phyloP scores from a whole-genome alignment of 2,797 vertebrate species.

The Pseudotriccus pelzelni region DNA sequence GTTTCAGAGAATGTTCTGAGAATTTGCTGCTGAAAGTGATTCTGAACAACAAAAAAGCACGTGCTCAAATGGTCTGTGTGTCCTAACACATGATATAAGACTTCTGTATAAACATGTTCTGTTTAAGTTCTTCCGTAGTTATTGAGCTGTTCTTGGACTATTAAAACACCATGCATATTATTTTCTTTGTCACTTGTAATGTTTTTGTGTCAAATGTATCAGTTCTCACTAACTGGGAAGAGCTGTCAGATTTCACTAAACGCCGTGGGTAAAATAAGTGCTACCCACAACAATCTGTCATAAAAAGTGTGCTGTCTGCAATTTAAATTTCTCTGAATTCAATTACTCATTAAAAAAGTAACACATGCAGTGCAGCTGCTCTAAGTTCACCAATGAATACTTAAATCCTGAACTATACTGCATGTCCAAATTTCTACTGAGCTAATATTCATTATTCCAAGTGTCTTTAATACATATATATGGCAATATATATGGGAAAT shows the following conservation, averaged over 20 bases:
- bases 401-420: not conserved
- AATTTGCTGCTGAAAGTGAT: not conserved
- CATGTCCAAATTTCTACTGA: not conserved
- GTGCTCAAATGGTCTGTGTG: not conserved
- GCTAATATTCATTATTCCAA: not conserved
- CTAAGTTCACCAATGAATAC: not conserved
- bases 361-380: not conserved
- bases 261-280: not conserved
- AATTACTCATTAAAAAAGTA: not conserved
- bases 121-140: not conserved
- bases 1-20: not conserved
- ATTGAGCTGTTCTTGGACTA: not conserved
- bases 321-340: not conserved
- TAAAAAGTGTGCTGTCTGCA: not conserved
- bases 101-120: not conserved
- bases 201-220: not conserved
- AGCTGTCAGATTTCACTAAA: conserved; percentile 3
- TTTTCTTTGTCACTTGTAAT: not conserved
- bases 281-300: conserved; percentile 24
- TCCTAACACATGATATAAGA: not conserved
- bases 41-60: not conserved
- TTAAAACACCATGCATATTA: not conserved
- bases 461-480: not conserved
- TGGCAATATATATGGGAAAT: not conserved
- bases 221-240: not conserved